These are phyloP conservation scores for Euura saliciscinereae DNA, from an alignment of 1,140 invertebrate genomes.

Conservation along the genomic window DNA sequence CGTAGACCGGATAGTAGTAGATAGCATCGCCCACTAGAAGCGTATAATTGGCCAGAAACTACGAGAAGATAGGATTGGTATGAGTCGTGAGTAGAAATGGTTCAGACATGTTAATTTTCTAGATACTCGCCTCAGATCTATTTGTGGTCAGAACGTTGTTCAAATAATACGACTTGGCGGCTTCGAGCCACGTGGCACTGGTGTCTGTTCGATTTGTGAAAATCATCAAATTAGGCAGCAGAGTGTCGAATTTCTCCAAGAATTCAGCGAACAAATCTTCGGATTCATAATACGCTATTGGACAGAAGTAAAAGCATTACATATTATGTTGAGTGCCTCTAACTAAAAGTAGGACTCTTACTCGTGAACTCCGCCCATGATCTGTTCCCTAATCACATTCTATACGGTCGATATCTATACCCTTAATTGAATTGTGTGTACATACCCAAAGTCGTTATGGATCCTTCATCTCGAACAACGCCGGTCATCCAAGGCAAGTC, in stretches of 20 bases:
- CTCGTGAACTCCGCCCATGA: neutral
- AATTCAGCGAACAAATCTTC: neutral
- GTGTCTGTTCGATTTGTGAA: neutral
- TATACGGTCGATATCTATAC: neutral
- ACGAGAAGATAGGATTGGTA: neutral
- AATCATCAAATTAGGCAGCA: neutral
- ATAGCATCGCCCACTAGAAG: neutral
- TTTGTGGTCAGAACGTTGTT: neutral
- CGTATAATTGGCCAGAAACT: neutral
- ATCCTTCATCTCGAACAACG: constrained; percentile 23
- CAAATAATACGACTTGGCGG: neutral
- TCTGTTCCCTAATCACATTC: neutral
- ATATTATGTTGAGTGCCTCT: neutral
- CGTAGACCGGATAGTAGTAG: neutral
- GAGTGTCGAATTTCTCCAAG: neutral
- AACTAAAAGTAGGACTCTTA: neutral
- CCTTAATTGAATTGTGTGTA: neutral
- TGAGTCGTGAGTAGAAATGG: neutral
- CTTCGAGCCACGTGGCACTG: neutral
- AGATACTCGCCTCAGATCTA: neutral
- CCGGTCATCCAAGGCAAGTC: constrained; percentile 27
- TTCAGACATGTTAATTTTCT: neutral
- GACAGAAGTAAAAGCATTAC: neutral
- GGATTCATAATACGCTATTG: too few species aligned
- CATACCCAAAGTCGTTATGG: neutral